Evolutionary conservation across 2,888 invertebrate species (phyloP), one percentile per base, ranked within the genome.

Genomic region (Caenorhabditis panamensis): DNA sequence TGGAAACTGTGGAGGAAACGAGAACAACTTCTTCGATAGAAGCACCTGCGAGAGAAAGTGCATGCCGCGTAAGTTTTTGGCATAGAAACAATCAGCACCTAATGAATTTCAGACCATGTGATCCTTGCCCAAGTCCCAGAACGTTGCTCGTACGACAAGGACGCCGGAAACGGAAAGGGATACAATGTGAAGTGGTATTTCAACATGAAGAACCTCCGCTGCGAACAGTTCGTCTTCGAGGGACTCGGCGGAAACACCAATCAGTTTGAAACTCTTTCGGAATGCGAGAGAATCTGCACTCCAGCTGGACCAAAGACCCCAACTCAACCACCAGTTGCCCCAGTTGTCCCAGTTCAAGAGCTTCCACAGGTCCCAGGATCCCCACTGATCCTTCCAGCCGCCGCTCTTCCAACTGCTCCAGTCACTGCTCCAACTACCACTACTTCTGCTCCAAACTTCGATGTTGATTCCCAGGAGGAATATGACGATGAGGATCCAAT

Each of bases 211-310:
- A 89, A 90, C 61, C 83, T 89, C 18, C 84, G 89, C 26, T 90
- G 90, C 79, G 90, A 90, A 75, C 89, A 89, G 78, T 88, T 90
- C 63, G 88, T 90, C 41, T 90, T 85, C 82, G 86, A 88, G 54
- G 90, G 90, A 58, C 79, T 84, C 8, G 88, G 87, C 26, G 90
- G 90, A 62, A 90, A 90, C 77, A 83, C 79, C 26, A 90, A 90
- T 63, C 86, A 86, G 67, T 90, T 90, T 73, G 85, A 86, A 66
- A 86, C 85, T 6, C 79, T 84, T 11, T 78, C 79, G n/a, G 88
- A 88, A 22, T 90, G 90, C 79, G 87, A 88, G 66, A 51, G 82
- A 24, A 73, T 83, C 51, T 89, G 89, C 75, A 84, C 85, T 9
- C 82, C 76, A 18, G 44, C 61, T 9, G 76, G 76, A 76, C 76